Conservation (phyloP, 2,797 vertebrate species). For the Pristis pectinata region DNA sequence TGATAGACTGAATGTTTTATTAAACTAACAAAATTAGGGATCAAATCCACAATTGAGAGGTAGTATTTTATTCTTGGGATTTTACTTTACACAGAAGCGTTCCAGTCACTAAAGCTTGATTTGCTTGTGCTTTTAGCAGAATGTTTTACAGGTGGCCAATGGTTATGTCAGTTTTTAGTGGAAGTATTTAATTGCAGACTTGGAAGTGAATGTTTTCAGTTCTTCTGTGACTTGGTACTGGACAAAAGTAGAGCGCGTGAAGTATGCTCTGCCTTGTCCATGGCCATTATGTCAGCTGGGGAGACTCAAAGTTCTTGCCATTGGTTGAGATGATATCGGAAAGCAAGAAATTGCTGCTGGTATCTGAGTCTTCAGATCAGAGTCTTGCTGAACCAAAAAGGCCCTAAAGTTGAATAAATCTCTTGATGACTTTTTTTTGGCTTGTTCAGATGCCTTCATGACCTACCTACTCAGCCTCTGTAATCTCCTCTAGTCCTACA, state of each 20-base stretch:
- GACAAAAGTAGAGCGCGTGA: background rate
- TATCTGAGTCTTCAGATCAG: background rate
- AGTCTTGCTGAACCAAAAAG: background rate
- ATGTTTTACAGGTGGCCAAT: background rate
- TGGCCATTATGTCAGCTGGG: background rate
- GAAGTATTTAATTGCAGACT: background rate
- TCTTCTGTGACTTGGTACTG: background rate
- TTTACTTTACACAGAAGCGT: background rate
- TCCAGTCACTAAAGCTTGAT: background rate
- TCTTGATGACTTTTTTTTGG: background rate
- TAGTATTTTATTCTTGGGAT: background rate
- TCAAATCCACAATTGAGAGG: background rate
- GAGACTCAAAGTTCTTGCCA: background rate
- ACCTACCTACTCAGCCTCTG: background rate
- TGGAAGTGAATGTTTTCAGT: background rate
- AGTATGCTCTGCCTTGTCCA: background rate
- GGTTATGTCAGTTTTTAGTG: background rate
- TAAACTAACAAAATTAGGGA: background rate
- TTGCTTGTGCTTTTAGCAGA: background rate
- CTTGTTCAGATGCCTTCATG: background rate
- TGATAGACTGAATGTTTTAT: background rate
- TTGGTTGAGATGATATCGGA: background rate
- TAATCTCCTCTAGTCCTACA: background rate
- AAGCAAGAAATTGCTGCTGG: background rate
- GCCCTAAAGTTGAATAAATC: background rate